phyloP scores from a whole-genome alignment of 2,888 invertebrate species.

The Cataglyphis cursor region DNA sequence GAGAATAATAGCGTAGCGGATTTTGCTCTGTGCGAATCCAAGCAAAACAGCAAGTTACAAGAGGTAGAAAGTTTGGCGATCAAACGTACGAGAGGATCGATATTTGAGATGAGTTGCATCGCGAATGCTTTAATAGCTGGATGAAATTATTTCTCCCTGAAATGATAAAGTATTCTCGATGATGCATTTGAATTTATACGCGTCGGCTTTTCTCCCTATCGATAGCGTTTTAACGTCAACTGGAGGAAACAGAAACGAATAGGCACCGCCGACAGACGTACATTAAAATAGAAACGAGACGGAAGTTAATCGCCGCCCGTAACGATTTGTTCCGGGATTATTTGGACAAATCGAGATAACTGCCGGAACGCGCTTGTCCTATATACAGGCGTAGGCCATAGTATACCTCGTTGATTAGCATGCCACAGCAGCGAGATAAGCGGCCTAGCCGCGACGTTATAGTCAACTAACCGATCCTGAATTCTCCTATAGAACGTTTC shows the following conservation, averaged over 20 bases:
- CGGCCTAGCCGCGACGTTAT: conserved; percentile 84
- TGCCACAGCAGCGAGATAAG: conserved; percentile 84
- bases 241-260: conserved; percentile 44
- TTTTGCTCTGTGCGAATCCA: background rate
- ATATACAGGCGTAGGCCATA: conserved; percentile 75
- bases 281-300: conserved; percentile 74
- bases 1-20: background rate
- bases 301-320: conserved; percentile 77
- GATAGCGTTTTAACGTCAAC: background rate
- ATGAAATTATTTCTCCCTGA: background rate
- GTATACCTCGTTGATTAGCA: conserved; percentile 83
- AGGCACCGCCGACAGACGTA: conserved; percentile 36
- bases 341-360: conserved; percentile 85
- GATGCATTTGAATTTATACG: conserved; percentile 37
- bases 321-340: conserved; percentile 84
- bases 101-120: background rate
- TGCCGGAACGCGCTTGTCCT: conserved; percentile 75
- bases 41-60: background rate
- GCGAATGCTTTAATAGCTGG: conserved; percentile 2
- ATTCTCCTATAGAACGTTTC: conserved; percentile 77
- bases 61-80: background rate
- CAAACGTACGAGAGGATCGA: background rate
- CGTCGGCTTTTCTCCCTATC: conserved; percentile 26
- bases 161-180: background rate
- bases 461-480: conserved; percentile 73